Evolutionary conservation across 2,113 vertebrate species (phyloP), one percentile per base, ranked within the genome.

Genomic region (Bubalus kerabau): DNA sequence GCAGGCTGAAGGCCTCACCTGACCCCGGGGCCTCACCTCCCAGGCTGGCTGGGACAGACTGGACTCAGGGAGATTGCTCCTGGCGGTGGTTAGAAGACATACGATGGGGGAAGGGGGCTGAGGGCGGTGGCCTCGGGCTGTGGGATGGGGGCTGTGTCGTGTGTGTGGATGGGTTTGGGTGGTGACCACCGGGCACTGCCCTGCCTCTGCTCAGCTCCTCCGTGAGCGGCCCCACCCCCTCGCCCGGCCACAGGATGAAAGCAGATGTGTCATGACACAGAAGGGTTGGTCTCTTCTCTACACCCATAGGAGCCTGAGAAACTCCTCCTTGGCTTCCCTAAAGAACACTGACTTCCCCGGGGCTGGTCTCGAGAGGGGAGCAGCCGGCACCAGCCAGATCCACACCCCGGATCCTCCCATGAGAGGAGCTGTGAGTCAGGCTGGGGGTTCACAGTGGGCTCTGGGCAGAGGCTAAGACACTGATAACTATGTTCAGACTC

Each of bases 261-360:
- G 52, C 80, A 46, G 40, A 11, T 7, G 1, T 0, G 3, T 2
- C 16, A 1, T 0, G 23, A 36, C 36, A 5, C 1, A 36, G 16
- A 32, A 52, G 11, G 7, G 57, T n/a, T 6, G 0, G 10, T 48
- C 17, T 2, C 13, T 56, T 78, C 78, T 36, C 57, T 50, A 21
- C 40, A 46, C 26, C 40, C 21, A 14, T 1, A 28, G 13, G 23
- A 36, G n/a, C 26, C 86, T 23, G 3, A 26, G 40, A 28, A 40
- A 3, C 23, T 28, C 74, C n/a, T 26, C 36, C 32, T 86, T 14
- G 46, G 52, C 50, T 57, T 52, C 46, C 57, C 26, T 81, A 36
- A 62, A 82, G 52, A 67, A 93, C 0, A 0, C 40, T 17, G 40
- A 6, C 74, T 60, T 32, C 56, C 67, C 54, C 2, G 5, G 87